Evolutionary conservation across 2,888 invertebrate species (phyloP), one percentile per base, ranked within the genome.

Genomic region (Sussaba pulchella): DNA sequence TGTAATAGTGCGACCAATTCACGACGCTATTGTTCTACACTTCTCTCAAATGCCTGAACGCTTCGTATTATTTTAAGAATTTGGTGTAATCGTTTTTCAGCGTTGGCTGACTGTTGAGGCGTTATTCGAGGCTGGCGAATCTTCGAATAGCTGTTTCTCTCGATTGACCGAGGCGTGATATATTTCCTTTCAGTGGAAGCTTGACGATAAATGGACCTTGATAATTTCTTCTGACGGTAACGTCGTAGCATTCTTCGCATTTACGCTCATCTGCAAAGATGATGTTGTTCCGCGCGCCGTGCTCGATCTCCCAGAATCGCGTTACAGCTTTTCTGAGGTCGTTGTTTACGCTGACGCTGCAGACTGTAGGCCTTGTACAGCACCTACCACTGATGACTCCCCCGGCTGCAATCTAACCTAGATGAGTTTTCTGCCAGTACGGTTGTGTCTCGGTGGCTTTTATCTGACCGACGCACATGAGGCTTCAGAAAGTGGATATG

Each of bases 401-500:
- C 0, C 81, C 82, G 6, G 78, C 70, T 17, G 77, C 50, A 2
- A 84, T 45, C 81, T 81, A 83, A 9, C 79, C 84, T 2, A 84
- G 39, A 3, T 43, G 67, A 9, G 80, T 78, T 41, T 80, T 71
- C 31, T 77, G 72, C 39, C 52, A 63, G 2, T 12, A 43, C 9
- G 61, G 75, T 3, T 72, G 72, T 14, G 57, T 69, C 17, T 45
- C 47, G 5, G 70, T 57, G 5, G 64, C 12, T 12, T 63, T 52
- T 6, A 76, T 78, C 10, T 74, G 45, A 2, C 80, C 69, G n/a
- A 59, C 9, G 9, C 45, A 57, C 12, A 50, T 41, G 19, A 78
- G 21, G 19, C 61, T 14, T 61, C 31, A 79, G n/a, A 79, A 83
- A 1, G 77, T 12, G 9, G 78, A 70, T 8, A 67, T 78, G 1